Base-by-base conservation (phyloP, 2,113 vertebrate species). In the Clarias macrocephalus region DNA sequence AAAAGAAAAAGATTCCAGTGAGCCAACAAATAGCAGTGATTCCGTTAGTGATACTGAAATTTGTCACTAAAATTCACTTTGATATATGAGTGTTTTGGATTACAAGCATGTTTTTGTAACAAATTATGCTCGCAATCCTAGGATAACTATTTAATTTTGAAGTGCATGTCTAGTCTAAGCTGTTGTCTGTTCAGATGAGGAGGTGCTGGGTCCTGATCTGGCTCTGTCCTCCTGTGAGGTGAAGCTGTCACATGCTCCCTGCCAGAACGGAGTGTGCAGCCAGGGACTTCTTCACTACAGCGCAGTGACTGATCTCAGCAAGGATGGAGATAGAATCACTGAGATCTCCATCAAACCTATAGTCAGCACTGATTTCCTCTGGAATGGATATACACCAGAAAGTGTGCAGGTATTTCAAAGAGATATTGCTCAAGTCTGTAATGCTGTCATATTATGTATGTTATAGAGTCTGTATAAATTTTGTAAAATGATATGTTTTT, bases 141-240 rank as follows among this genome's bases (percentile, higher is more conserved):
- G 48, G 48, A 8, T 48, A 48, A 48, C 6, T 42, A 15, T 30
- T 56, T 56, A 57, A 56, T 28, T 48, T 16, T 79, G n/a, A 76
- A 79, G 25, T 30, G n/a, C 19, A 37, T 60, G 9, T 80, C 28
- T 60, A 37, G 28, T 4, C 56, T 33, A 21, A 21, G 9, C 3
- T 80, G 9, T 80, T 80, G 16, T 59, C 83, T 56, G 21, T 87
- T 11, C 82, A 95, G 95, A 89, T 25, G 91, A 92, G 16, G 87
- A 60, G 23, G 87, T 90, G 0, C 76, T 92, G 81, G 95, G 94
- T 60, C 92, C 95, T 87, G 97, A 97, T 90, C 88, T 98, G 93
- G 95, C 92, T 11, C 92, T 99, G 87, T 98, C 97, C 82, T 96
- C 96, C 82, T 99, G 97, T 85, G 93, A 86, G 0, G 94, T 96